phyloP scores from a whole-genome alignment of 2,797 vertebrate genomes.

The Leptatherina wallacei region DNA sequence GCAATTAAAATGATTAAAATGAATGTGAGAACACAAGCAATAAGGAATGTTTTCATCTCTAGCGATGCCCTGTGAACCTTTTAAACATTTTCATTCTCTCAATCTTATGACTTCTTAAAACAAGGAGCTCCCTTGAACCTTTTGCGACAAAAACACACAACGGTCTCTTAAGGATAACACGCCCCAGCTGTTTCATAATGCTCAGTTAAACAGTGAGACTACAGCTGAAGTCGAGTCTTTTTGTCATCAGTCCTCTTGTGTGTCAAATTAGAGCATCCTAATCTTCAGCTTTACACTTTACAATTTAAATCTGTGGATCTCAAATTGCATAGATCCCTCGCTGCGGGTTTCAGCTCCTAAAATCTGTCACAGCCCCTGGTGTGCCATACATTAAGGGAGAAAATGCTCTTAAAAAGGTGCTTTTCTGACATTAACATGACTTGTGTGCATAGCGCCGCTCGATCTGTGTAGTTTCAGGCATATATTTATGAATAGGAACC shows the following conservation, averaged over 20 bases:
- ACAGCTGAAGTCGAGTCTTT: slow-evolving; percentile 28
- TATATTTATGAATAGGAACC: slow-evolving; percentile 85
- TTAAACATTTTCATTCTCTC: slow-evolving; percentile 40
- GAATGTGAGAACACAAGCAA: slow-evolving; percentile 26
- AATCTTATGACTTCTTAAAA: slow-evolving; percentile 36
- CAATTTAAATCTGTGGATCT: slow-evolving; percentile 67
- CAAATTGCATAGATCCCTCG: slow-evolving; percentile 61
- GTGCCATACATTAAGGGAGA: slow-evolving; percentile 63
- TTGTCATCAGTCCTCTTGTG: slow-evolving; percentile 37
- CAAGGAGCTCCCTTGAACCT: slow-evolving; percentile 14
- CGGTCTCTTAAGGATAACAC: slow-evolving; percentile 41
- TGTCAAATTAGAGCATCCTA: slow-evolving; percentile 68
- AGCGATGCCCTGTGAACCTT: slow-evolving; percentile 48
- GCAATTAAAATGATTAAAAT: slow-evolving; percentile 64
- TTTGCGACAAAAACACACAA: slow-evolving; percentile 19
- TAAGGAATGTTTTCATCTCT: slow-evolving; percentile 37
- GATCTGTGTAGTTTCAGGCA: slow-evolving; percentile 74
- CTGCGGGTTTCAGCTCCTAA: slow-evolving; percentile 53
- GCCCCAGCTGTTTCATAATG: slow-evolving; percentile 23
- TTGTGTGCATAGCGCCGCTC: slow-evolving; percentile 70
- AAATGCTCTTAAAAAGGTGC: slow-evolving; percentile 76
- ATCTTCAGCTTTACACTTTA: slow-evolving; percentile 62
- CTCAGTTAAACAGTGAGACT: slow-evolving; percentile 22
- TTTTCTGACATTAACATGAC: slow-evolving; percentile 80
- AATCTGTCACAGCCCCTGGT: slow-evolving; percentile 58